Evolutionary conservation across 2,113 vertebrate species (phyloP).

Genomic region (Manacus vitellinus): DNA sequence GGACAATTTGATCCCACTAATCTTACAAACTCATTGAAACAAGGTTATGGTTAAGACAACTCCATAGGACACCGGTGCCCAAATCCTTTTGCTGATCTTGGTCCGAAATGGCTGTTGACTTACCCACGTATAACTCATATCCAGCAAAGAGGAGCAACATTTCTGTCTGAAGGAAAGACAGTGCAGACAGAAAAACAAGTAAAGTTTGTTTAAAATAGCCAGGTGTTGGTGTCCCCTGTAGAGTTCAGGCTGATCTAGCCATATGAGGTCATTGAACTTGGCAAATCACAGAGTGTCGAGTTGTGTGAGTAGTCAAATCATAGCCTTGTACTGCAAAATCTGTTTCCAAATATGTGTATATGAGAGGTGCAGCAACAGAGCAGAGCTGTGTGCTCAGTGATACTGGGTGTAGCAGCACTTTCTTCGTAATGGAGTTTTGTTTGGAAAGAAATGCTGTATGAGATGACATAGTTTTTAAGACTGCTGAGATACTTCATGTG

Average conservation of each 20-base stretch:
- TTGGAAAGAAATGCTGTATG: not conserved
- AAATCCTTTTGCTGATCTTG: not conserved
- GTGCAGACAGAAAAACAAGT: not conserved
- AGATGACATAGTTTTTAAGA: not conserved
- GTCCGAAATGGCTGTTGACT: not conserved
- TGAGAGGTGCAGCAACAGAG: not conserved
- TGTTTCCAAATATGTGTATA: not conserved
- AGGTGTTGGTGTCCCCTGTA: not conserved
- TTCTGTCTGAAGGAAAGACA: not conserved
- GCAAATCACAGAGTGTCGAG: not conserved
- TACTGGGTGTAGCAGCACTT: not conserved
- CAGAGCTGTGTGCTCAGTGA: not conserved
- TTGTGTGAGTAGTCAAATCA: not conserved
- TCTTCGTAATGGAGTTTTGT: not conserved
- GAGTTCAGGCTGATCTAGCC: not conserved
- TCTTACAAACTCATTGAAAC: not conserved
- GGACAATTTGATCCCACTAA: not conserved
- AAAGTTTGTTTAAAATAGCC: not conserved
- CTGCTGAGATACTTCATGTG: not conserved
- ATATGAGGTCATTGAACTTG: not conserved
- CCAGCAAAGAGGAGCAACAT: not conserved
- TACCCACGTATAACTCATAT: not conserved
- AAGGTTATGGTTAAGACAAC: not conserved
- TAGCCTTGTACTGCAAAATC: not conserved
- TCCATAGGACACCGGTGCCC: not conserved